A percentile compares a stretch with the other conserved stretches of the same genome.
Evolutionary conservation across 64 coral and sea anemone species (phyloP).

Genomic region (Actinia equina): DNA sequence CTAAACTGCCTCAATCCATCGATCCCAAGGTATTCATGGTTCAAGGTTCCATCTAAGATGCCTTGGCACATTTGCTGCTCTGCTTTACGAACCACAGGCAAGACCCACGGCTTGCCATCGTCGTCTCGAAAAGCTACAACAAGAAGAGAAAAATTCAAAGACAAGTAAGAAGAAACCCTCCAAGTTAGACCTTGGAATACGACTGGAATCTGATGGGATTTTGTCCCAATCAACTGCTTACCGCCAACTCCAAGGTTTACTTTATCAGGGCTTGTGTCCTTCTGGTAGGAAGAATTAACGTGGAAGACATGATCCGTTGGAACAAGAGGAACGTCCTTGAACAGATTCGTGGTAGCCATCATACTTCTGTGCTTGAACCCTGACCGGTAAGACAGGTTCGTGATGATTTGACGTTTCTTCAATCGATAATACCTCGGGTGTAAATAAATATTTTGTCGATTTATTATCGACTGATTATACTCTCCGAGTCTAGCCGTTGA

Average conservation of each 20-base stretch:
- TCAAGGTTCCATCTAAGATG: slow-evolving; percentile 62
- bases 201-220: neutral
- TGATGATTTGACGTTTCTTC: too few relatives aligned
- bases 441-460: neutral
- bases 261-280: slow-evolving; percentile 77
- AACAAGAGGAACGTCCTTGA: slow-evolving; percentile 80
- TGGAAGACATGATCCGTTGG: slow-evolving; percentile 80
- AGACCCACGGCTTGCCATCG: slow-evolving; percentile 89
- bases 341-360: slow-evolving; percentile 64
- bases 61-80: slow-evolving; percentile 68
- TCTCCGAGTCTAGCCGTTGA: neutral
- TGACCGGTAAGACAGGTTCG: neutral
- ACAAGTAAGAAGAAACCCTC: neutral
- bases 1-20: slow-evolving; percentile 74
- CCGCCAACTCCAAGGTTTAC: slow-evolving; percentile 95
- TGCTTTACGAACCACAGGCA: slow-evolving; percentile 75
- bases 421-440: neutral
- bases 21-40: slow-evolving; percentile 89
- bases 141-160: neutral
- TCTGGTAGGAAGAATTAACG: slow-evolving; percentile 56
- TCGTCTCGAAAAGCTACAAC: slow-evolving; percentile 67
- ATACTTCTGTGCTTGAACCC: neutral
- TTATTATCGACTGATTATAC: neutral
- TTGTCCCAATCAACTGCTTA: slow-evolving; percentile 11
- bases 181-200: neutral